Percentiles rank a stretch among this genome's conserved stretches.
phyloP scores from a whole-genome alignment of 2,113 vertebrate genomes.

The Antechinus flavipes region DNA sequence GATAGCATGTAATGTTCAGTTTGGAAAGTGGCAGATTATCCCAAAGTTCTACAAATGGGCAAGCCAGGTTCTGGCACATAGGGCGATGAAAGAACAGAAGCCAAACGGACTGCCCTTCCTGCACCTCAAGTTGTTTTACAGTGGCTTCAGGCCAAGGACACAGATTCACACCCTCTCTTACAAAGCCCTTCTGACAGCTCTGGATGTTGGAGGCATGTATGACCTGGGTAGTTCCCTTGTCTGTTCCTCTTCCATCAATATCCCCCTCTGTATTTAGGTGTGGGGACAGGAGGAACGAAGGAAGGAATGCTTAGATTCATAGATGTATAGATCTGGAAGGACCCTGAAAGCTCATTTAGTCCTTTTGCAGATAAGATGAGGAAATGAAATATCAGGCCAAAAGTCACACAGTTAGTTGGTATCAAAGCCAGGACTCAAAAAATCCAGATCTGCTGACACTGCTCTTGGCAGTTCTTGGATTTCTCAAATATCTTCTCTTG shows the following conservation, averaged over 20 bases:
- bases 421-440: neutral
- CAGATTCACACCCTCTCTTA: neutral
- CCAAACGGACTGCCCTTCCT: neutral
- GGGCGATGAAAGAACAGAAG: neutral
- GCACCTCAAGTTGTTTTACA: neutral
- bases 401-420: neutral
- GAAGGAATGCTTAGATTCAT: neutral
- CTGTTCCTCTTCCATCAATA: neutral
- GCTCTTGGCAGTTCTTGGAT: slow-evolving; percentile 12
- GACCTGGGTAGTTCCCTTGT: neutral
- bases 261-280: slow-evolving; percentile 1
- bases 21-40: neutral
- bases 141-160: neutral
- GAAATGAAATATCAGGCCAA: neutral
- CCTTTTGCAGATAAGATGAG: neutral
- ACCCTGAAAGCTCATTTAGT: neutral
- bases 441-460: neutral
- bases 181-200: neutral
- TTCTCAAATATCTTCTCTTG: slow-evolving; percentile 1
- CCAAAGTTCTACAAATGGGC: neutral
- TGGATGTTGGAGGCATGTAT: neutral
- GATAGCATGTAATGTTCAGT: neutral
- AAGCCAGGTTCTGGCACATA: neutral
- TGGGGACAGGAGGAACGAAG: neutral
- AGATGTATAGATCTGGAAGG: neutral